phyloP scores from a whole-genome alignment of 2,797 vertebrate genomes.

The Pelobates cultripes region DNA sequence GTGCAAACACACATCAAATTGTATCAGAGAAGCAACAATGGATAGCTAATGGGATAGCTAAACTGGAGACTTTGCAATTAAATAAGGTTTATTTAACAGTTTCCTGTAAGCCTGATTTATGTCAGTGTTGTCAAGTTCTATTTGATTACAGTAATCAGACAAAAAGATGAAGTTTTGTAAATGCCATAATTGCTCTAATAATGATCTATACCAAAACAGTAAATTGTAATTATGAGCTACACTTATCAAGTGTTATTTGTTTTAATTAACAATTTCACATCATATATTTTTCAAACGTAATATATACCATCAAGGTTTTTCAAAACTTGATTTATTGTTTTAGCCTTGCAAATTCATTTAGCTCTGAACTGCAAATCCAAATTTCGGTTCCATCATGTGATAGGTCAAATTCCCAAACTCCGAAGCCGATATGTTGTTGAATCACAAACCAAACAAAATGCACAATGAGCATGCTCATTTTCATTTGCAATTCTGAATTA shows the following conservation, averaged over 20 bases:
- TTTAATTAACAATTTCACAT: background rate
- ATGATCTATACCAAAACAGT: background rate
- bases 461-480: no score
- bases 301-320: no score
- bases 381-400: no score
- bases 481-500: no score
- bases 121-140: conserved; percentile 17
- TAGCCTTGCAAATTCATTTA: no score
- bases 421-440: no score
- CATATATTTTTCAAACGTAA: no score
- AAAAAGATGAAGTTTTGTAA: background rate
- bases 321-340: no score
- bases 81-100: conserved; percentile 21
- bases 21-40: conserved; percentile 22
- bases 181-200: background rate
- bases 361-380: no score
- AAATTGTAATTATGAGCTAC: background rate
- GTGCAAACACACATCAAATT: conserved; percentile 1
- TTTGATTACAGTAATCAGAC: conserved; percentile 18
- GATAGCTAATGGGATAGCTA: conserved; percentile 14
- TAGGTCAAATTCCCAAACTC: no score
- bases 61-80: conserved; percentile 4
- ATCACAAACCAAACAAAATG: no score
- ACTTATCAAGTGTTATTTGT: background rate
- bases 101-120: conserved; percentile 30